Evolutionary conservation across 1,140 invertebrate genomes (phyloP), one percentile per base, ranked within the genome.

Genomic region (Ooceraea biroi): DNA sequence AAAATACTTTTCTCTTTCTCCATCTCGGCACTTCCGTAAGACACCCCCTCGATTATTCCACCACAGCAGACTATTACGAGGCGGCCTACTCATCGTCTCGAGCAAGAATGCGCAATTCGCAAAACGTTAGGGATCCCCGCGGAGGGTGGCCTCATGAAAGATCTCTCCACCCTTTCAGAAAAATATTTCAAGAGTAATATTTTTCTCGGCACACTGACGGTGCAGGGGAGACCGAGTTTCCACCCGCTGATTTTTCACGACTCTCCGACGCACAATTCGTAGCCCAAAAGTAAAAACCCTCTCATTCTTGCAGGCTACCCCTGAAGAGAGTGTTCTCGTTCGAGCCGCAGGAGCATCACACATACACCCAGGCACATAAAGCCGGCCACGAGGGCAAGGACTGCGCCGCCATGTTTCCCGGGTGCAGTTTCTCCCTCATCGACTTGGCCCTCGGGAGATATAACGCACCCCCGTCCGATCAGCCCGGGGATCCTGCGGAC

Each of bases 391-490:
- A 90, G 86, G 93, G 90, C 91, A 94, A 90, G 71, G 94, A 95
- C 68, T 97, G 97, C 88, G 92, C 94, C 14, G 86, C 88, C 73
- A 94, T 95, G 77, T 97, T 96, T 91, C 92, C 95, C 60, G 93
- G 90, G 66, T 97, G 97, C 91, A 95, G 95, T n/a, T 95, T 97
- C 77, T 97, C 97, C 11, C 92, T 97, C 78, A 95, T 97, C 71
- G 96, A 97, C 93, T 95, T 97, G 93, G 96, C 96, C 22, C 94
- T 97, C 85, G 97, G 96, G 27, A 96, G 96, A 92, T 97, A 97
- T 90, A 96, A 95, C 86, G 94, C 94, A 17, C 92, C 93, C 55
- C 17, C 50, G 41, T 69, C 57, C 27, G 63, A 60, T 41, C 80
- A 25, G 57, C 27, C 55, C 66, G 72, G 44, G 83, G 73, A 61